Evolutionary conservation across 1,140 invertebrate genomes (phyloP).

Genomic region (Ips typographus): DNA sequence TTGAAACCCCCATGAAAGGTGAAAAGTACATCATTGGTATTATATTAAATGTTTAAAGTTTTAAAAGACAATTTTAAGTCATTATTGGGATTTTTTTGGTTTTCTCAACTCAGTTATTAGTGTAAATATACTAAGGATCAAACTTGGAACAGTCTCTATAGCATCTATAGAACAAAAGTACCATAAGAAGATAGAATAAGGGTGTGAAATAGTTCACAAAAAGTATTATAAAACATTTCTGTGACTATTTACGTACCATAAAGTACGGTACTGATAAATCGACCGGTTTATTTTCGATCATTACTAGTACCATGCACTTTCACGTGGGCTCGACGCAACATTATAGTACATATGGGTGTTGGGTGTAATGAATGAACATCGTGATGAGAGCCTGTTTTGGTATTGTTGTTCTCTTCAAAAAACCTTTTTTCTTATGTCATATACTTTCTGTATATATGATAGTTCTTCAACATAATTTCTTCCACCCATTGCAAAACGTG

Average conservation of each 20-base stretch:
- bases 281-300: constrained; percentile 26
- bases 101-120: background rate
- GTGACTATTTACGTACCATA: too few relatives aligned
- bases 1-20: too few relatives aligned
- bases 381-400: constrained; percentile 19
- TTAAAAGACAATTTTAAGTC: background rate
- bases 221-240: too few relatives aligned
- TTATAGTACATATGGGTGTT: constrained; percentile 13
- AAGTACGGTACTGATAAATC: constrained; percentile 21
- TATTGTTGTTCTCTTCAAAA: background rate
- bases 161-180: too few relatives aligned
- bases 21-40: background rate
- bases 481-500: too few relatives aligned
- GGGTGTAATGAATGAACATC: constrained; percentile 23
- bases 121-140: too few relatives aligned
- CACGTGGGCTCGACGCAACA: constrained; percentile 24
- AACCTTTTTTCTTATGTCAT: too few relatives aligned
- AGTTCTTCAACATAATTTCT: too few relatives aligned
- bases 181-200: background rate
- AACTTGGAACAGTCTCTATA: too few relatives aligned
- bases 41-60: background rate
- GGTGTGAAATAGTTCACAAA: too few relatives aligned
- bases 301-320: constrained; percentile 29
- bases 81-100: background rate
- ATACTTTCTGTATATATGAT: too few relatives aligned